Evolutionary conservation across 2,888 invertebrate species (phyloP), one percentile per base, ranked within the genome.

Genomic region (Hylaea fasciaria): DNA sequence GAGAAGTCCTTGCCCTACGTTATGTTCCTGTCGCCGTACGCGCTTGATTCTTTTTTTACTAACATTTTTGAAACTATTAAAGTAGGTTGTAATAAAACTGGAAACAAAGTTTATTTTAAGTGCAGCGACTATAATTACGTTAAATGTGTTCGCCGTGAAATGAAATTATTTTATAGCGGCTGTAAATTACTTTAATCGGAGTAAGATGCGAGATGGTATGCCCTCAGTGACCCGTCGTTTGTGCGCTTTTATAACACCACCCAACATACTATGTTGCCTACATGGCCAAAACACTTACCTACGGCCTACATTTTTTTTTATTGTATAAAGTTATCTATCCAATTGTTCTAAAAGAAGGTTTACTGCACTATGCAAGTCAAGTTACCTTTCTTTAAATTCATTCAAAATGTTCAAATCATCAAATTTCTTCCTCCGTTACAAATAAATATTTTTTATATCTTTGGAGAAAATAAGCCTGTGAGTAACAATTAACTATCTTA

Each of bases 101-200:
- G 68, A 74, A 80, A 87, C 86, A 60, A 89, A 84, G 78, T 85
- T 85, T 76, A 77, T 79, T 80, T 82, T 82, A 80, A 84, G 74
- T 82, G 78, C 81, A 78, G 74, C 76, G 76, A 74, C 76, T 74
- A 84, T 86, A 81, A 85, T 87, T 85, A 82, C 81, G 76, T 78
- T 77, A 81, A 85, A 86, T 84, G 83, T 86, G 80, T 85, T 76
- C 73, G 73, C 69, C 71, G 73, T 74, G 77, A 74, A 84, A 82
- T 83, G 76, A 79, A 85, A 83, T 84, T 78, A 81, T 85, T 89
- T 89, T 86, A 89, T 86, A 84, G 76, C 64, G 74, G 76, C 66
- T 74, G 81, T 90, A 89, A 89, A 89, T 87, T 74, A 82, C 65
- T 79, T 82, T 85, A 82, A 85, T 82, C 79, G 78, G 68, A 74